Conservation (phyloP, 2,113 vertebrate species). For the Indri indri region DNA sequence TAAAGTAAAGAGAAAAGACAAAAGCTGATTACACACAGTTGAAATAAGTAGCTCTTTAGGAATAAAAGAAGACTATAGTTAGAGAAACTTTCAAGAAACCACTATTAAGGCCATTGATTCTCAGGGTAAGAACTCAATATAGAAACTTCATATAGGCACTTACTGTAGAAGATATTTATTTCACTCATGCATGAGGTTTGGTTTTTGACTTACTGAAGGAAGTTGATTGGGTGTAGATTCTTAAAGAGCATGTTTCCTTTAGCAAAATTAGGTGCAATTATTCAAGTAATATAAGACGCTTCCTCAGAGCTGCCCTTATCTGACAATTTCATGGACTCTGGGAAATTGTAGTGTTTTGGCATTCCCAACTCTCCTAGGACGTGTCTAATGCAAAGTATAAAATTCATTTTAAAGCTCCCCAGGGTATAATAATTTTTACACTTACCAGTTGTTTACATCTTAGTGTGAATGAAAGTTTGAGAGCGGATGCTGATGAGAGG, state of each 20-base stretch:
- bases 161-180: not conserved
- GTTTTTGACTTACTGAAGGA: not conserved
- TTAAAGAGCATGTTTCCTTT: not conserved
- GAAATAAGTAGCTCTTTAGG: not conserved
- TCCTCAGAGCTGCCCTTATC: not conserved
- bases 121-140: not conserved
- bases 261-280: not conserved
- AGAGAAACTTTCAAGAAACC: not conserved
- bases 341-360: not conserved
- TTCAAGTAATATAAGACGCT: not conserved
- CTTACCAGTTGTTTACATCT: not conserved
- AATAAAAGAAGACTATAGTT: not conserved
- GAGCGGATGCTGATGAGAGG: not conserved
- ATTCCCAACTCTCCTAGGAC: not conserved
- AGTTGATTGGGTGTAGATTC: not conserved
- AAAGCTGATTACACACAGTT: not conserved
- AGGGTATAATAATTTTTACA: not conserved
- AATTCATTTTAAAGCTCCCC: not conserved
- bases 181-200: not conserved
- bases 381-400: not conserved
- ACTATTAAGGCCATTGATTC: not conserved
- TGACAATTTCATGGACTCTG: not conserved
- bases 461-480: not conserved
- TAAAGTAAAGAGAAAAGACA: not conserved
- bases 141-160: not conserved